A percentile compares a stretch with the other conserved stretches of the same genome.
phyloP scores from a whole-genome alignment of 2,113 vertebrate species.

The Eurypyga helias region DNA sequence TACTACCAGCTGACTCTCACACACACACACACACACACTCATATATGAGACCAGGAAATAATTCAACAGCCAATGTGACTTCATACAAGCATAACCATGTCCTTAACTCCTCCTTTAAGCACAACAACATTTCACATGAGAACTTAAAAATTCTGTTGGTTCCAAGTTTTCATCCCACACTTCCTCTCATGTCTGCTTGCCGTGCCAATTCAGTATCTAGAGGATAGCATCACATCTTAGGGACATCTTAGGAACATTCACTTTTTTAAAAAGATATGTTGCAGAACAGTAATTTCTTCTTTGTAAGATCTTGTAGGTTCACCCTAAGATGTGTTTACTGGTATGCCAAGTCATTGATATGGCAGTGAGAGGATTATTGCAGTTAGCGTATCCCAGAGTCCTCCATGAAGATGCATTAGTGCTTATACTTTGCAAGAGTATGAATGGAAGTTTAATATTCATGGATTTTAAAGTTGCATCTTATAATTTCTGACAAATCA shows the following conservation, averaged over 20 bases:
- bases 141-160: neutral
- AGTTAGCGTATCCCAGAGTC: neutral
- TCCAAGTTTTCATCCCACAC: neutral
- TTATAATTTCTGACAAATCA: neutral
- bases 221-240: neutral
- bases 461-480: neutral
- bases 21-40: too few relatives aligned
- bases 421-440: neutral
- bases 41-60: neutral
- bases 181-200: neutral
- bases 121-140: neutral
- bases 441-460: neutral
- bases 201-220: neutral
- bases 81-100: neutral
- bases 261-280: neutral
- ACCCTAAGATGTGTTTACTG: neutral
- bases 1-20: neutral
- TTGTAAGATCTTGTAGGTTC: neutral
- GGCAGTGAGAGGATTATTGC: neutral
- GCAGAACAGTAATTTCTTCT: neutral
- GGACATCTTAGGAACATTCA: neutral
- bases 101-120: neutral
- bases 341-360: neutral
- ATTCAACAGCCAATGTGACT: neutral
- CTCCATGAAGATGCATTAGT: neutral